Evolutionary conservation across 1,140 invertebrate genomes (phyloP).

Genomic region (Grapholita molesta): DNA sequence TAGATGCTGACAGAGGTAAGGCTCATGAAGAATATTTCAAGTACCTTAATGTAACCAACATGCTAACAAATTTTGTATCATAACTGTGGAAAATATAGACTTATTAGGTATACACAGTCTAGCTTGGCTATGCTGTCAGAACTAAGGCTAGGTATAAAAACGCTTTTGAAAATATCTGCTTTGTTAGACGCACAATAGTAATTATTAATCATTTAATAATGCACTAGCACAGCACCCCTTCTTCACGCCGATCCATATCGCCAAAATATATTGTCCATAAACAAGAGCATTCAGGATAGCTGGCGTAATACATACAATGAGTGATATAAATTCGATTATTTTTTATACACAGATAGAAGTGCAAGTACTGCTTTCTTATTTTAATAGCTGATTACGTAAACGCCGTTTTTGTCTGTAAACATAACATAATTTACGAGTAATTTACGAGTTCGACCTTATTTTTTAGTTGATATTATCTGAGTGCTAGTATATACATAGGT

Average conservation of each 20-base stretch:
- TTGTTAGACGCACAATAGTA: slow-evolving; percentile 22
- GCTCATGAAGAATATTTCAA: slow-evolving; percentile 23
- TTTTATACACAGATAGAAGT: no score
- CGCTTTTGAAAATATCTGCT: not conserved
- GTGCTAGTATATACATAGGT: no score
- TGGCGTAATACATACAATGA: not conserved
- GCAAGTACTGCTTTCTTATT: no score
- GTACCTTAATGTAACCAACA: not conserved
- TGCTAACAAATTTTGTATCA: not conserved
- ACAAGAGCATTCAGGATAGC: not conserved
- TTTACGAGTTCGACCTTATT: no score
- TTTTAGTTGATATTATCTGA: no score
- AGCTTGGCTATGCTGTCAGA: not conserved
- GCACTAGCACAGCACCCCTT: not conserved
- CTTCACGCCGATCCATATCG: not conserved
- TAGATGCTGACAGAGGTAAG: slow-evolving; percentile 75
- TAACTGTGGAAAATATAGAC: slow-evolving; percentile 1
- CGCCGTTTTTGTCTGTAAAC: no score
- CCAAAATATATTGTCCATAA: not conserved
- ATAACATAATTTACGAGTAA: no score
- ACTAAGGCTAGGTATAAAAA: not conserved
- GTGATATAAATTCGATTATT: no score
- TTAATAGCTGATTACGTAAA: no score
- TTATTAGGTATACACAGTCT: no score
- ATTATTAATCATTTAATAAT: not conserved